phyloP scores from a whole-genome alignment of 2,888 invertebrate species.

The Eretmocerus hayati region DNA sequence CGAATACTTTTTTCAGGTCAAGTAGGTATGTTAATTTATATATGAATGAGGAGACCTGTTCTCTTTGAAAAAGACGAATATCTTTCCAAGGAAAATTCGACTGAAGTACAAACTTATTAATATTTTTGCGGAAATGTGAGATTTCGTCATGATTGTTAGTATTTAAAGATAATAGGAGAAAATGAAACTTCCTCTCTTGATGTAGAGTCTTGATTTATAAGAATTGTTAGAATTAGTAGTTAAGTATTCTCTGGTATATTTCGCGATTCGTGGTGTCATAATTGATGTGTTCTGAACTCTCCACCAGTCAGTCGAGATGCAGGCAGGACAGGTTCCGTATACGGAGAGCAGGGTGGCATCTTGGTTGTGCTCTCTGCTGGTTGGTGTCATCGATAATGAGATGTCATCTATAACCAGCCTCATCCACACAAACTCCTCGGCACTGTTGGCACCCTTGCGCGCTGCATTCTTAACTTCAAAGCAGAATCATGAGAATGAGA shows the following conservation, averaged over 20 bases:
- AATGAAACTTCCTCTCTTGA: too few relatives aligned
- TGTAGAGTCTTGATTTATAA: too few relatives aligned
- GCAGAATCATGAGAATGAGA: conserved; percentile 48
- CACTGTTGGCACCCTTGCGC: conserved; percentile 47
- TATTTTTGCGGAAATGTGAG: too few relatives aligned
- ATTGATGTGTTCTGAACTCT: conserved; percentile 48
- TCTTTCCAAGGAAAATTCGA: too few relatives aligned
- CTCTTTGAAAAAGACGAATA: not conserved
- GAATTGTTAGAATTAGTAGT: conserved; percentile 25
- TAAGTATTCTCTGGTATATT: conserved; percentile 40
- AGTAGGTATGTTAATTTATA: conserved; percentile 47
- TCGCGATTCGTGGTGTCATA: conserved; percentile 41
- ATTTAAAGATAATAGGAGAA: conserved; percentile 9
- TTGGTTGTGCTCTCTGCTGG: conserved; percentile 40
- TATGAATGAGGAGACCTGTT: conserved; percentile 3
- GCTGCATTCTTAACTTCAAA: conserved; percentile 48
- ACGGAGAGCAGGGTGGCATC: conserved; percentile 42
- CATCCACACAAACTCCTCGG: conserved; percentile 41
- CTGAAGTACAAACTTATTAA: too few relatives aligned
- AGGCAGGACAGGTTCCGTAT: conserved; percentile 47
- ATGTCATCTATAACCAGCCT: conserved; percentile 45
- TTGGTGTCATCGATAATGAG: conserved; percentile 34
- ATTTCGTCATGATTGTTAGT: too few relatives aligned
- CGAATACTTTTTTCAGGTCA: conserved; percentile 41
- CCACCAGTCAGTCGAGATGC: conserved; percentile 47